A percentile compares a stretch with the other conserved stretches of the same genome.
Evolutionary conservation across 2,888 invertebrate species (phyloP).

Genomic region (Steinernema carpocapsae): DNA sequence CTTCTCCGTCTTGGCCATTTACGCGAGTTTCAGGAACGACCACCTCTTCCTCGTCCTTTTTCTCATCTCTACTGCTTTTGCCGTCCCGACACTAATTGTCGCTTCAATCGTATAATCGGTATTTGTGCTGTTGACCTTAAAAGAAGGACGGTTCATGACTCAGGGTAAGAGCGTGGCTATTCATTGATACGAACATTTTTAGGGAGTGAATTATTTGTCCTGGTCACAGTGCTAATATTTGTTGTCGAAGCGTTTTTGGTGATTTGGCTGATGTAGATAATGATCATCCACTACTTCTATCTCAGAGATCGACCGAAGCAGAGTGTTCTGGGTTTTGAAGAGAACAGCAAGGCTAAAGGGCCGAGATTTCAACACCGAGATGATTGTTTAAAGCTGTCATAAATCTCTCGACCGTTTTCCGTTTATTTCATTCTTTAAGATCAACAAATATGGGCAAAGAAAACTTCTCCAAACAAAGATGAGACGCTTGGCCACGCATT

Average conservation of each 20-base stretch:
- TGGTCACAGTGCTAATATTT: neutral
- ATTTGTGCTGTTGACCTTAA: too few species aligned
- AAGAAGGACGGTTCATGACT: neutral
- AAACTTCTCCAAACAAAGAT: too few species aligned
- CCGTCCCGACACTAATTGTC: too few species aligned
- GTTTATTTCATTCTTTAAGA: too few species aligned
- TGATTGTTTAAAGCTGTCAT: too few species aligned
- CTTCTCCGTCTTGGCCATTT: neutral
- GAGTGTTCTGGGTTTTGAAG: neutral
- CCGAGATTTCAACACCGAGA: too few species aligned
- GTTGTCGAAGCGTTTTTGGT: neutral
- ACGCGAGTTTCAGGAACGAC: neutral
- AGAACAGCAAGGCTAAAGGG: too few species aligned
- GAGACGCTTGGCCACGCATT: too few species aligned
- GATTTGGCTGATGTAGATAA: neutral
- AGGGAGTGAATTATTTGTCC: neutral
- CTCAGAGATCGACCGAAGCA: neutral
- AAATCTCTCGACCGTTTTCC: too few species aligned
- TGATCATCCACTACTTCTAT: constrained; percentile 2
- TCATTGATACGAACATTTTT: neutral
- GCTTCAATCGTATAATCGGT: too few species aligned
- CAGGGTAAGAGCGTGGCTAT: neutral
- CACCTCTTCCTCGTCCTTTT: neutral
- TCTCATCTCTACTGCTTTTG: neutral
- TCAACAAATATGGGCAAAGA: too few species aligned